Evolutionary conservation across 2,888 invertebrate species (phyloP).

Genomic region (Crocallis elinguaria): DNA sequence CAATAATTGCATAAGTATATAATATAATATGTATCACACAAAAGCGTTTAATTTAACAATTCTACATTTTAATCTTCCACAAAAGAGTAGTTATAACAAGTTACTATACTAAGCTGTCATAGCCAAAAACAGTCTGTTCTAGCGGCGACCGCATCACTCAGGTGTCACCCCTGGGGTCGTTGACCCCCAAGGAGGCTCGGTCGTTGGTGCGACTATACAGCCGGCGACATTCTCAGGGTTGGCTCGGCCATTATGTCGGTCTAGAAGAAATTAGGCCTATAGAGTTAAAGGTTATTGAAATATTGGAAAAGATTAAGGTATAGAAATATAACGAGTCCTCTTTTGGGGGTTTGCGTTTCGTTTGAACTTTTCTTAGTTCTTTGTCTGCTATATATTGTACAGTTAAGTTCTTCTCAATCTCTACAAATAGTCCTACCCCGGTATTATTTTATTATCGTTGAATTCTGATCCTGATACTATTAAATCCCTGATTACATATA

Average conservation of each 20-base stretch:
- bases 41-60: too few species aligned
- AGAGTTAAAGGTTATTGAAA: slow-evolving; percentile 7
- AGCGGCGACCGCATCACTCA: slow-evolving; percentile 17
- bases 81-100: slow-evolving; percentile 4
- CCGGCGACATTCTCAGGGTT: slow-evolving; percentile 24
- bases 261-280: slow-evolving; percentile 6
- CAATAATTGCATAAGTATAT: too few species aligned
- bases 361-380: too few species aligned
- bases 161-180: slow-evolving; percentile 28
- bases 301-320: not conserved
- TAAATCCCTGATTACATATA: too few species aligned
- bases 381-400: too few species aligned
- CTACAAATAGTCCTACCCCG: too few species aligned
- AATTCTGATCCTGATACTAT: too few species aligned
- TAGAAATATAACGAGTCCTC: not conserved
- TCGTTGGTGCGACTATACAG: slow-evolving; percentile 7
- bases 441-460: too few species aligned
- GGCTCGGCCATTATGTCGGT: slow-evolving; percentile 10
- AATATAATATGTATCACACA: too few species aligned
- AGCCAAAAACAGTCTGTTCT: slow-evolving; percentile 16
- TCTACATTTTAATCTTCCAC: slow-evolving; percentile 2
- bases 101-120: slow-evolving; percentile 10
- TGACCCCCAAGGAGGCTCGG: slow-evolving; percentile 15
- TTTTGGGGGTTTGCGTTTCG: too few species aligned
- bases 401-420: too few species aligned